phyloP scores from a whole-genome alignment of 2,113 vertebrate genomes.

The Gopherus evgoodei region DNA sequence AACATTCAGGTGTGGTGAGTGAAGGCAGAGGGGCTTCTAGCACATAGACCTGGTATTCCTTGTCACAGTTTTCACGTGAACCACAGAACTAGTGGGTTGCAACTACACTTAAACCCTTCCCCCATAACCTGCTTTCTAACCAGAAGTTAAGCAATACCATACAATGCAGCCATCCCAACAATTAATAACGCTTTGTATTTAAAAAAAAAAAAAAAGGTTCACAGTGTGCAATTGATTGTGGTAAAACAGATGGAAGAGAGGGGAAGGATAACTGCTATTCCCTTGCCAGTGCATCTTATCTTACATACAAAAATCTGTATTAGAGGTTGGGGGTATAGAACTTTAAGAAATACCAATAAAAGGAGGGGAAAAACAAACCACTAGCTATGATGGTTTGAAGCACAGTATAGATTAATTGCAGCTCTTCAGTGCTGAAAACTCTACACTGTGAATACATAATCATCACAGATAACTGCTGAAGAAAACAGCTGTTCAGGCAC shows the following conservation, averaged over 20 bases:
- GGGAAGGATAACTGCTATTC: neutral
- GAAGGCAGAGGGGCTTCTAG: neutral
- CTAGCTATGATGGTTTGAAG: neutral
- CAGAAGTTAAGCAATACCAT: accelerated
- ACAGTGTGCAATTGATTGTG: accelerated
- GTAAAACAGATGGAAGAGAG: accelerated
- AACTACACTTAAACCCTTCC: accelerated
- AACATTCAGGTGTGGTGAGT: neutral
- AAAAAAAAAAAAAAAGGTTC: neutral
- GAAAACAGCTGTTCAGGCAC: slow-evolving; percentile 47
- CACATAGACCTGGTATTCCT: neutral
- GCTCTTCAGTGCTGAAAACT: slow-evolving; percentile 25
- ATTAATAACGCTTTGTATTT: neutral
- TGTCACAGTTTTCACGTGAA: neutral
- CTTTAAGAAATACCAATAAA: neutral
- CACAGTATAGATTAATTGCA: neutral
- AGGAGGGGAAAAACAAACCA: neutral
- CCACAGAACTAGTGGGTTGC: accelerated
- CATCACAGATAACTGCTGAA: neutral
- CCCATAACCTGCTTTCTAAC: accelerated
- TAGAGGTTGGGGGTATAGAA: neutral
- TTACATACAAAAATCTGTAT: neutral
- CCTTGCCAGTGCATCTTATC: neutral
- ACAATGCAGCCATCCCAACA: accelerated
- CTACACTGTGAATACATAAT: slow-evolving; percentile 24